Conservation (phyloP, 1,140 invertebrate genomes). For the Drosophila ananassae region DNA sequence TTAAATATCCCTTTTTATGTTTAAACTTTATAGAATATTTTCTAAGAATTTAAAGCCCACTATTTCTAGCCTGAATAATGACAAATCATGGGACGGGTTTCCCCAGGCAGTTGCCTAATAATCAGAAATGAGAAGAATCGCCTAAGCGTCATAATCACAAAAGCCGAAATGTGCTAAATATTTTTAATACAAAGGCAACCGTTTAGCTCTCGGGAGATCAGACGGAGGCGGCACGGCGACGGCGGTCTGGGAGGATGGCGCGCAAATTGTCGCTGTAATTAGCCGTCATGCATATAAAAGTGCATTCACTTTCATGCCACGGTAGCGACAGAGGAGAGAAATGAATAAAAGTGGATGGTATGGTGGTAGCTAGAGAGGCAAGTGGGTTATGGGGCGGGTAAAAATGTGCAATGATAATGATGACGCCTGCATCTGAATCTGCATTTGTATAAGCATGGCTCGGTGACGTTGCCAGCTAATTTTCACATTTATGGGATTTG, state of each 20-base stretch:
- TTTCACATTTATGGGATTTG: constrained; percentile 78
- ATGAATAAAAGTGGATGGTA: constrained; percentile 3
- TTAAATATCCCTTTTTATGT: too few species aligned
- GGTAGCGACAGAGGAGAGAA: constrained; percentile 48
- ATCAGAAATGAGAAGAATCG: constrained; percentile 16
- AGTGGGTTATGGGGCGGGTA: neutral
- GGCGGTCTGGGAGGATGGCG: constrained; percentile 24
- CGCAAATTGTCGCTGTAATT: constrained; percentile 79
- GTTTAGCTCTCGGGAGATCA: constrained; percentile 57
- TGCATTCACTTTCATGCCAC: constrained; percentile 78
- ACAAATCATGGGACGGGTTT: constrained; percentile 40
- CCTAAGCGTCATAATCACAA: constrained; percentile 59
- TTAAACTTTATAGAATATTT: neutral
- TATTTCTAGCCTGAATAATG: constrained; percentile 25
- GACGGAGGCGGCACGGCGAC: constrained; percentile 10
- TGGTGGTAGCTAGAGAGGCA: neutral
- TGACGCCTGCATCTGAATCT: constrained; percentile 46
- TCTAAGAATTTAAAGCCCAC: constrained; percentile 2
- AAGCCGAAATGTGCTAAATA: constrained; percentile 62
- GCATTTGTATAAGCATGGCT: constrained; percentile 43
- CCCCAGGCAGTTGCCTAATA: constrained; percentile 38
- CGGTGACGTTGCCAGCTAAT: constrained; percentile 73
- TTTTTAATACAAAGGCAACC: constrained; percentile 64
- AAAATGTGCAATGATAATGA: constrained; percentile 44
- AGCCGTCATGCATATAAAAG: constrained; percentile 78